phyloP scores from a whole-genome alignment of 1,140 invertebrate species.

The Acyrthosiphon pisum region DNA sequence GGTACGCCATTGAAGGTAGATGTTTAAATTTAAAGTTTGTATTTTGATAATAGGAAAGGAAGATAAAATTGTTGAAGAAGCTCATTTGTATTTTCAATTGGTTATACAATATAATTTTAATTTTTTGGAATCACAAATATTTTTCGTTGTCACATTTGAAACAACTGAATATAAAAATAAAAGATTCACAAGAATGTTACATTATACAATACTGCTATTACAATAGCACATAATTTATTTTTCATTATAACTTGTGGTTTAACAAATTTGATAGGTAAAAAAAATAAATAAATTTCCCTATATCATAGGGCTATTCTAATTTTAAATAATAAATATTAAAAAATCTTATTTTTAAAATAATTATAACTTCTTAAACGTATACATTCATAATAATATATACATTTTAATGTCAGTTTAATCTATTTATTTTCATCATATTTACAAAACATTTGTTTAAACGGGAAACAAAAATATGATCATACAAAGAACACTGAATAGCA shows the following conservation, averaged over 20 bases:
- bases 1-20: not conserved
- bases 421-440: constrained; percentile 28
- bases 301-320: constrained; percentile 42
- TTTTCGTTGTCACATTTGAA: constrained; percentile 11
- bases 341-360: constrained; percentile 53
- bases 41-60: not conserved
- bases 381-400: constrained; percentile 52
- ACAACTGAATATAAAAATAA: constrained; percentile 42
- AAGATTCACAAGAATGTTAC: constrained; percentile 37
- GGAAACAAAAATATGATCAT: constrained; percentile 22
- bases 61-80: constrained; percentile 14
- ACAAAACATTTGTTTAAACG: not conserved
- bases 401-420: constrained; percentile 32
- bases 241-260: constrained; percentile 22
- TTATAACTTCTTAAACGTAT: constrained; percentile 56
- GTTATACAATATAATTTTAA: constrained; percentile 33
- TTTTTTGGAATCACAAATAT: constrained; percentile 40
- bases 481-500: not conserved
- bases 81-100: constrained; percentile 33
- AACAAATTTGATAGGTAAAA: constrained; percentile 55
- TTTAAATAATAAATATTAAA: constrained; percentile 55
- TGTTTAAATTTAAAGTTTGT: not conserved
- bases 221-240: constrained; percentile 51
- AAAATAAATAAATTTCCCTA: constrained; percentile 52
- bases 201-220: constrained; percentile 23